These are phyloP conservation scores for Leptinotarsa defecta DNA, from an alignment of 1,140 invertebrate genomes.

Conservation along the genomic window DNA sequence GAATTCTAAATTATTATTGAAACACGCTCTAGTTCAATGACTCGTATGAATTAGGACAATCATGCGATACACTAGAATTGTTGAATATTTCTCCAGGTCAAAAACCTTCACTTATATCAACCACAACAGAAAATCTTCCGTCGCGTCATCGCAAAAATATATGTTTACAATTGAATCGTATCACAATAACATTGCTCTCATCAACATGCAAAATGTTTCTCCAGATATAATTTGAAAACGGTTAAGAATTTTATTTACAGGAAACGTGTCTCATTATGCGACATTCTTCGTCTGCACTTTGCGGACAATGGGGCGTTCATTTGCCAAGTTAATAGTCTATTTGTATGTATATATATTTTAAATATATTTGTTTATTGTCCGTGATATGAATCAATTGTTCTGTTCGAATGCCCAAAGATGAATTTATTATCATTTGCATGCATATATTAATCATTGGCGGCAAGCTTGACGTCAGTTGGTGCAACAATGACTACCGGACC, in stretches of 20 bases:
- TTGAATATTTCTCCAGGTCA: not conserved
- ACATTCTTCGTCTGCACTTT: not conserved
- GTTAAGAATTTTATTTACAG: conserved; percentile 4
- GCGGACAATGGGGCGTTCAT: not conserved
- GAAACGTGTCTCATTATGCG: not conserved
- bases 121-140: not conserved
- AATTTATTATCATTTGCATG: not conserved
- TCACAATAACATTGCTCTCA: not conserved
- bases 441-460: not conserved
- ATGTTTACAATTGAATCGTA: not conserved
- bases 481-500: not conserved
- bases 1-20: not conserved
- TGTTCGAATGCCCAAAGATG: not conserved
- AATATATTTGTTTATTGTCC: conserved; percentile 9
- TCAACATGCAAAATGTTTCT: conserved; percentile 5
- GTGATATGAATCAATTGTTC: not conserved
- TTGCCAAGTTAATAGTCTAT: not conserved
- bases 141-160: conserved; percentile 6
- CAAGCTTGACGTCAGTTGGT: not conserved
- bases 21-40: not conserved
- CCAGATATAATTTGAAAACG: conserved; percentile 3
- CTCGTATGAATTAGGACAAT: no score
- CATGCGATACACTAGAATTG: no score
- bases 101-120: not conserved
- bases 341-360: not conserved